These are phyloP conservation scores for Chlamydotis undulata DNA, from an alignment of 2,113 vertebrate genomes.

Conservation along the genomic window DNA sequence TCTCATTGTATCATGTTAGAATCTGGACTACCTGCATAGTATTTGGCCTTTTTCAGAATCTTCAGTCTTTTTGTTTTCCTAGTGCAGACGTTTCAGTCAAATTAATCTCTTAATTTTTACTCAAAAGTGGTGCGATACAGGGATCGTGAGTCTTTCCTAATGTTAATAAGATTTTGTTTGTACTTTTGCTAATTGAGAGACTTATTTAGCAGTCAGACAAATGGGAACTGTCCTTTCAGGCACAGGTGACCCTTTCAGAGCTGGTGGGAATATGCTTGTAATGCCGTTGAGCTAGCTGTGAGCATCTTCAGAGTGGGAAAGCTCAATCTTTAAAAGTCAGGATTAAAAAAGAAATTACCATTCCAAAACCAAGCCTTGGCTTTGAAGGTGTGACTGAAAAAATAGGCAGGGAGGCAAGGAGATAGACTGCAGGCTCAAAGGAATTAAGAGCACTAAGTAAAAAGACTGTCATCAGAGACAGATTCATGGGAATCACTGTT, in stretches of 20 bases:
- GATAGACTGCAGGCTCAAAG: neutral
- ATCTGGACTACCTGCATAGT: too few species aligned
- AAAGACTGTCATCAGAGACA: neutral
- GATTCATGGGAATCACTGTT: neutral
- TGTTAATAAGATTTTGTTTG: neutral
- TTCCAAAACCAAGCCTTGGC: neutral
- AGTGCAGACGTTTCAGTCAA: neutral
- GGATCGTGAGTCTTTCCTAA: neutral
- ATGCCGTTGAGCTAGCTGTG: neutral
- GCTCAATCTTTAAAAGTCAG: neutral
- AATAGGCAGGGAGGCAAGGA: neutral
- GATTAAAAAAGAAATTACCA: neutral
- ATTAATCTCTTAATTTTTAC: neutral
- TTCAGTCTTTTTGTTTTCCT: neutral
- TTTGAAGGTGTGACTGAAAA: neutral
- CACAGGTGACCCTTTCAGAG: accelerated
- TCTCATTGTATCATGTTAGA: neutral
- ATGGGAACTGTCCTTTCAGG: neutral
- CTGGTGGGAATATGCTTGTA: neutral
- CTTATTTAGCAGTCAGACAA: neutral
- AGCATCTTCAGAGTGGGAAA: neutral
- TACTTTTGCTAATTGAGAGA: neutral
- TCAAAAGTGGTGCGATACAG: neutral
- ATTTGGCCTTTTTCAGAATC: neutral
- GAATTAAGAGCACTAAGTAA: neutral